Evolutionary conservation across 2,113 vertebrate genomes (phyloP).

Genomic region (Tamias sibiricus): DNA sequence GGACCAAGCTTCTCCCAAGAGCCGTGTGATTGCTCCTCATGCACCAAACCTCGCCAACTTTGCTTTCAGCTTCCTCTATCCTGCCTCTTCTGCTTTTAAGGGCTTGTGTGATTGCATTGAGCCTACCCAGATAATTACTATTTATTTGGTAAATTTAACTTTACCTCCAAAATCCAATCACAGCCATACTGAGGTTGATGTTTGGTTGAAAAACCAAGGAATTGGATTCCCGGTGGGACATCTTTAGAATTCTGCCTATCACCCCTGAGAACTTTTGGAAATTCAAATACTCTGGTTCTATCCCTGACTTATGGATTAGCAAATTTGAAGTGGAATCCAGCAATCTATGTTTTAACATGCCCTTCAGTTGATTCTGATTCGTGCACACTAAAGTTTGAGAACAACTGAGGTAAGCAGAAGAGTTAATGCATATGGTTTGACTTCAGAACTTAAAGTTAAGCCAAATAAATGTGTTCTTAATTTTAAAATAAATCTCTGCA

Average conservation of each 20-base stretch:
- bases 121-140: not conserved
- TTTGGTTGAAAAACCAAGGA: not conserved
- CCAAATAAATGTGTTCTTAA: not conserved
- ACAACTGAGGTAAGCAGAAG: not conserved
- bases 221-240: not conserved
- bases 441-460: slow-evolving; percentile 10
- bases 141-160: not conserved
- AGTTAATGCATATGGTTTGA: not conserved
- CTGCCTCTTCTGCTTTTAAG: not conserved
- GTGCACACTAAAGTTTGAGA: not conserved
- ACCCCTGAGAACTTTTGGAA: not conserved
- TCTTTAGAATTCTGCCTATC: not conserved
- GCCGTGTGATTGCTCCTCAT: not conserved
- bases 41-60: not conserved
- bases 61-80: too few relatives aligned
- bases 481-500: slow-evolving; percentile 37
- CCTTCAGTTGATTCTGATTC: not conserved
- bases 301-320: not conserved
- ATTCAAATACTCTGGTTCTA: not conserved
- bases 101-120: not conserved
- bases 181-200: not conserved
- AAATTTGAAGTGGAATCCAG: not conserved
- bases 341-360: not conserved
- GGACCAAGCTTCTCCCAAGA: too few relatives aligned
- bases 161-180: not conserved